phyloP scores from a whole-genome alignment of 2,888 invertebrate species.

The Pammene fasciana region DNA sequence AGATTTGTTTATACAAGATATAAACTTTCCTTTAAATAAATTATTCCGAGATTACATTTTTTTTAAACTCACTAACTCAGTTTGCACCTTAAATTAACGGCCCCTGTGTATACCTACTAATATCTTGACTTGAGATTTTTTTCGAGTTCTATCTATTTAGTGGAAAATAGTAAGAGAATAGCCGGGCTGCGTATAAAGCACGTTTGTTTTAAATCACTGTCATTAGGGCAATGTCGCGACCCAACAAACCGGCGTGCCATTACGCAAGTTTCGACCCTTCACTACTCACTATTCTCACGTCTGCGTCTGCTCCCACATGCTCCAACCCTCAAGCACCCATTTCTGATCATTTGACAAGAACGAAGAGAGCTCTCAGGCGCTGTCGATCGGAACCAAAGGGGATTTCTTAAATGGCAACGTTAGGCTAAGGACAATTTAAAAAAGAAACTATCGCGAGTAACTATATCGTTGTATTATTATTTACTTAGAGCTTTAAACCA shows the following conservation, averaged over 20 bases:
- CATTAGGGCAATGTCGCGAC: slow-evolving; percentile 61
- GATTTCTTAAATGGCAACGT: slow-evolving; percentile 1
- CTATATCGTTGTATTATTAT: too few species aligned
- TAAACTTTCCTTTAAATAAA: too few species aligned
- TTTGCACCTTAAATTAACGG: too few species aligned
- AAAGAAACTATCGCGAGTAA: background rate
- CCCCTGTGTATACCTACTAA: too few species aligned
- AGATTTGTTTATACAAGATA: too few species aligned
- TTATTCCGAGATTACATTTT: too few species aligned
- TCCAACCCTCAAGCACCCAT: background rate
- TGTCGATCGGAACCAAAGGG: background rate
- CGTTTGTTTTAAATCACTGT: slow-evolving; percentile 63
- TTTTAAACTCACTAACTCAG: too few species aligned
- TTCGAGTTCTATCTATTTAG: too few species aligned
- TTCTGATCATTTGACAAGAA: background rate
- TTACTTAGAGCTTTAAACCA: too few species aligned
- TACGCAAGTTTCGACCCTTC: slow-evolving; percentile 23
- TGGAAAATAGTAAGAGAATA: slow-evolving; percentile 47
- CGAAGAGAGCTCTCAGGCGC: background rate
- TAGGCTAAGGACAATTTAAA: background rate
- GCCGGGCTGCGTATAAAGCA: slow-evolving; percentile 49
- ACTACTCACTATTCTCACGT: slow-evolving; percentile 30
- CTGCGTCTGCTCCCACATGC: slow-evolving; percentile 3
- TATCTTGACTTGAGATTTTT: too few species aligned
- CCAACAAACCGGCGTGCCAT: slow-evolving; percentile 50